Conservation (phyloP, 2,113 vertebrate genomes). For the Puffinus mauretanicus region DNA sequence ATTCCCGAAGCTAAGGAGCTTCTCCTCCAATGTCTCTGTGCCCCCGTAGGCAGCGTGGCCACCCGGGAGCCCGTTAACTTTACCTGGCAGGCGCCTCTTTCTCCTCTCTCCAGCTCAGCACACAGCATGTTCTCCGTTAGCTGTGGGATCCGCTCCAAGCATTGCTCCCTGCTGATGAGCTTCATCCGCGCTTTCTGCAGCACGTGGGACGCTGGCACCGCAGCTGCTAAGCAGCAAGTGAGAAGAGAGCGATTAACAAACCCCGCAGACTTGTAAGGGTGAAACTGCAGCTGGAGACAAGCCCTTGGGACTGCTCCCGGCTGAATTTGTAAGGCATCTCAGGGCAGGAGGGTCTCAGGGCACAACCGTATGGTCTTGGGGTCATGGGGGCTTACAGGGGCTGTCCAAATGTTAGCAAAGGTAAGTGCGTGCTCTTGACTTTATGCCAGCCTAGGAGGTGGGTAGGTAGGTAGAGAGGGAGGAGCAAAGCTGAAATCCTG, state of each 20-base stretch:
- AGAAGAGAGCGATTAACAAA: neutral
- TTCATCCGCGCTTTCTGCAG: constrained; percentile 23
- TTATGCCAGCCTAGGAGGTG: neutral
- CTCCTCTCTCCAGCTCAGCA: neutral
- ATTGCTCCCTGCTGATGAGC: constrained; percentile 24
- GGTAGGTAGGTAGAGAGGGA: neutral
- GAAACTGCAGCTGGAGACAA: neutral
- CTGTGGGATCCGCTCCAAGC: neutral
- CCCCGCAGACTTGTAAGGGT: neutral
- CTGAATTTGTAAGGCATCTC: neutral
- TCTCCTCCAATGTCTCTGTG: neutral
- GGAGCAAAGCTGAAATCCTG: neutral
- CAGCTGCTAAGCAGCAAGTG: neutral
- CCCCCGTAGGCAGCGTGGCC: accelerated
- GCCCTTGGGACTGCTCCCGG: neutral
- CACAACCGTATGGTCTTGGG: accelerated
- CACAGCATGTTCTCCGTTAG: constrained; percentile 54
- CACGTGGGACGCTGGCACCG: neutral
- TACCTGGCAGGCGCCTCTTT: constrained; percentile 54
- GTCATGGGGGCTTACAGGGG: accelerated
- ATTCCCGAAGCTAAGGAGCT: neutral
- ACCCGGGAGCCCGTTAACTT: neutral
- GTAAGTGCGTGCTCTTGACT: neutral
- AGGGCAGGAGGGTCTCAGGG: neutral
- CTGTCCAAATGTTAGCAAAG: neutral